Percentiles rank a stretch among this genome's conserved stretches.
These are phyloP conservation scores for Rhegmatorhina hoffmannsi DNA, from an alignment of 2,113 vertebrate species.

Conservation along the genomic window DNA sequence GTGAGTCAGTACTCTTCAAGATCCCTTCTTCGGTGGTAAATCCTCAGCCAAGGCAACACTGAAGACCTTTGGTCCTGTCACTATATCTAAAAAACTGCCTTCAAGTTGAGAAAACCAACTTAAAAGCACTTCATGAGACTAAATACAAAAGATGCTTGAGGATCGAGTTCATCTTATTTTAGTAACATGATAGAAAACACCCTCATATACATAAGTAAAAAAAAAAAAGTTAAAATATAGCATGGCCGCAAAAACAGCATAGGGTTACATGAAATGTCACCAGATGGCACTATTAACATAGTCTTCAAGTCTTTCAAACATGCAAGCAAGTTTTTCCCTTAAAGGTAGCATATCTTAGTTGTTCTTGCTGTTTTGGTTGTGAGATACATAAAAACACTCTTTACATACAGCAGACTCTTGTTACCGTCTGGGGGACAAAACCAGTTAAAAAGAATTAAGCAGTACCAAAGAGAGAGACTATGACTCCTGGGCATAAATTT, in stretches of 20 bases:
- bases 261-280: slow-evolving; percentile 23
- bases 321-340: background rate
- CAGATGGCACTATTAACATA: slow-evolving; percentile 60
- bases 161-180: background rate
- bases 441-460: background rate
- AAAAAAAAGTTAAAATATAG: background rate
- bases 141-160: background rate
- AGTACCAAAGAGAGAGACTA: background rate
- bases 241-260: background rate
- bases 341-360: background rate
- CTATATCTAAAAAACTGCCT: background rate
- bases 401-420: background rate
- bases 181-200: background rate
- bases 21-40: background rate
- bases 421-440: background rate
- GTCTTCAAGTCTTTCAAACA: background rate
- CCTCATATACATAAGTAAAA: background rate
- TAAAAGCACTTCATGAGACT: background rate
- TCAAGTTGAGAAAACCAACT: background rate
- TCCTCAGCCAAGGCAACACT: background rate
- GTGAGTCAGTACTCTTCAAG: background rate
- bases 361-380: background rate
- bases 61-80: background rate
- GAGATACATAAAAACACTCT: background rate
- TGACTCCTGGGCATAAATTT: background rate